Conservation (phyloP, 2,888 invertebrate species). For the Phasia obesa region DNA sequence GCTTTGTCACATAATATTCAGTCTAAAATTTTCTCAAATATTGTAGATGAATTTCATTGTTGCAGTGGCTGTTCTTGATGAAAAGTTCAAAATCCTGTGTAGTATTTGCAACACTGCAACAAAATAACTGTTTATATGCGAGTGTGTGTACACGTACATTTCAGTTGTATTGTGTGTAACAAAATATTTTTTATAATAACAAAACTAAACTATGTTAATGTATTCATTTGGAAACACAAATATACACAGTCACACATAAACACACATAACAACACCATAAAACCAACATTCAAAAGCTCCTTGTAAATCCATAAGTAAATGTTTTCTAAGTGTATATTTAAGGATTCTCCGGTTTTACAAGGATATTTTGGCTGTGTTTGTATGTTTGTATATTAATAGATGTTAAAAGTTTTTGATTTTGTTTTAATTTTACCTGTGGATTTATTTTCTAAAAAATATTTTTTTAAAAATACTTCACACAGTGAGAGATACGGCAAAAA, state of each 20-base stretch:
- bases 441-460: too few species aligned
- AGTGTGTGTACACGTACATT: neutral
- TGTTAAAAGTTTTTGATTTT: neutral
- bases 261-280: neutral
- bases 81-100: slow-evolving; percentile 63
- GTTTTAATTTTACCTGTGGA: slow-evolving; percentile 60
- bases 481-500: too few species aligned
- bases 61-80: slow-evolving; percentile 24
- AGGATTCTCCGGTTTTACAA: too few species aligned
- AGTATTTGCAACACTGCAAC: slow-evolving; percentile 44
- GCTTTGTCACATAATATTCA: neutral
- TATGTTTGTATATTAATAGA: neutral
- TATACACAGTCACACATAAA: neutral
- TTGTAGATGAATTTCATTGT: too few species aligned
- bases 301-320: too few species aligned
- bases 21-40: slow-evolving; percentile 16
- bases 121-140: slow-evolving; percentile 14
- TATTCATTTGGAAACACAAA: slow-evolving; percentile 52
- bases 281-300: neutral
- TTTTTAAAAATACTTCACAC: too few species aligned
- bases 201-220: slow-evolving; percentile 66
- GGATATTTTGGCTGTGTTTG: too few species aligned
- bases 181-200: slow-evolving; percentile 34
- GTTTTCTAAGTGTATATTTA: too few species aligned
- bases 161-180: slow-evolving; percentile 25